A percentile compares a stretch with the other conserved stretches of the same genome.
Conservation (phyloP, 2,888 invertebrate genomes). For the Druceiella hillmani region DNA sequence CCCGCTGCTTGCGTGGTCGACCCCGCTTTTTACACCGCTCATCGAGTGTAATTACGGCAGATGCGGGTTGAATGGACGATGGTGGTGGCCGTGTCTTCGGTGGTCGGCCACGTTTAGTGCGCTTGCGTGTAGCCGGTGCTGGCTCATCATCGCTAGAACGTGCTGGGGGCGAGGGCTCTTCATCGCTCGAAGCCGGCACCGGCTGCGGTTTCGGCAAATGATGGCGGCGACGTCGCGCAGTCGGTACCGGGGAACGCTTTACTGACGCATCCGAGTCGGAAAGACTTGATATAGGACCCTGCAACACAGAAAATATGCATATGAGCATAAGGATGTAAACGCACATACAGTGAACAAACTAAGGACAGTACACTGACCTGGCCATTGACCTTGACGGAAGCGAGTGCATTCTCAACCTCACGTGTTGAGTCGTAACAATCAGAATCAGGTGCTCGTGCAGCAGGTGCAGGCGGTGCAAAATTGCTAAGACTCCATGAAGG, state of each 20-base stretch:
- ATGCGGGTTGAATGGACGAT: slow-evolving; percentile 19
- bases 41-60: too few relatives aligned
- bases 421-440: slow-evolving; percentile 48
- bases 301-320: slow-evolving; percentile 21
- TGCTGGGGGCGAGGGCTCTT: slow-evolving; percentile 38
- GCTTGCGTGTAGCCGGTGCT: slow-evolving; percentile 30
- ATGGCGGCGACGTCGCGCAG: slow-evolving; percentile 32
- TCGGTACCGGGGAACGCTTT: slow-evolving; percentile 27
- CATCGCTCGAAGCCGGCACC: slow-evolving; percentile 26
- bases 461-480: slow-evolving; percentile 40
- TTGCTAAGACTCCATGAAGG: slow-evolving; percentile 47
- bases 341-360: too few relatives aligned
- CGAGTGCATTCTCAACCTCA: slow-evolving; percentile 52
- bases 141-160: slow-evolving; percentile 41
- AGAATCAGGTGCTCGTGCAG: slow-evolving; percentile 33
- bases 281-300: slow-evolving; percentile 55
- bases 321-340: too few relatives aligned
- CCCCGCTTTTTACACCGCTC: slow-evolving; percentile 45
- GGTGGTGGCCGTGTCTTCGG: slow-evolving; percentile 37
- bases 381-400: slow-evolving; percentile 47
- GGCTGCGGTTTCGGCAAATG: slow-evolving; percentile 32
- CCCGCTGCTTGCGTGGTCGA: slow-evolving; percentile 36
- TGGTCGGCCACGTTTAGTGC: slow-evolving; percentile 48
- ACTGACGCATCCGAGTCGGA: slow-evolving; percentile 52
- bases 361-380: slow-evolving; percentile 33